Conservation (phyloP, 2,113 vertebrate genomes). For the Pterocles orientalis region DNA sequence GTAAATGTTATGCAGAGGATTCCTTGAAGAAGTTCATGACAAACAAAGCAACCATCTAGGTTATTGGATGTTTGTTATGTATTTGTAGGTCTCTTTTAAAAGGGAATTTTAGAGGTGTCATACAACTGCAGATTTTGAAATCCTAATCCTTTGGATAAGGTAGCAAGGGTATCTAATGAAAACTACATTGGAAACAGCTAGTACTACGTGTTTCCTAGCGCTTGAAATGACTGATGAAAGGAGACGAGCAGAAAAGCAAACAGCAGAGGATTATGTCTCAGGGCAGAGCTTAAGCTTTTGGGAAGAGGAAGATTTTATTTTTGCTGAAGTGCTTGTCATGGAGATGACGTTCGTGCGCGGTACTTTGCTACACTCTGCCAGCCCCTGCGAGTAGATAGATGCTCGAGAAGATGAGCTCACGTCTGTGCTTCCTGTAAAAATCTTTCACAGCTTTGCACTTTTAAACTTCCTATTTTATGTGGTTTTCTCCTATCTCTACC, state of each 20-base stretch:
- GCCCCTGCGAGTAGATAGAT: neutral
- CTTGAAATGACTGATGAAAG: slow-evolving; percentile 1
- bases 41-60: neutral
- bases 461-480: neutral
- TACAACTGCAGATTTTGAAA: neutral
- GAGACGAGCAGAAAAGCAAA: neutral
- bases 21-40: neutral
- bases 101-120: neutral
- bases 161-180: neutral
- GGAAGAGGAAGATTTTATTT: slow-evolving; percentile 16
- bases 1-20: neutral
- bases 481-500: neutral
- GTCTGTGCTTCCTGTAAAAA: neutral
- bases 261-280: slow-evolving; percentile 12
- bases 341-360: neutral
- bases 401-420: neutral
- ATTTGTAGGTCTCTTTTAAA: neutral
- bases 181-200: neutral
- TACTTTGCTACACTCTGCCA: accelerated
- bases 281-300: slow-evolving; percentile 8
- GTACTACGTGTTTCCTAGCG: accelerated
- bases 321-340: neutral
- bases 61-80: neutral
- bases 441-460: neutral
- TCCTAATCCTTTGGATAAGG: neutral